Percentiles rank a stretch among this genome's conserved stretches.
phyloP scores from a whole-genome alignment of 1,140 invertebrate species.

The Drosophila busckii region DNA sequence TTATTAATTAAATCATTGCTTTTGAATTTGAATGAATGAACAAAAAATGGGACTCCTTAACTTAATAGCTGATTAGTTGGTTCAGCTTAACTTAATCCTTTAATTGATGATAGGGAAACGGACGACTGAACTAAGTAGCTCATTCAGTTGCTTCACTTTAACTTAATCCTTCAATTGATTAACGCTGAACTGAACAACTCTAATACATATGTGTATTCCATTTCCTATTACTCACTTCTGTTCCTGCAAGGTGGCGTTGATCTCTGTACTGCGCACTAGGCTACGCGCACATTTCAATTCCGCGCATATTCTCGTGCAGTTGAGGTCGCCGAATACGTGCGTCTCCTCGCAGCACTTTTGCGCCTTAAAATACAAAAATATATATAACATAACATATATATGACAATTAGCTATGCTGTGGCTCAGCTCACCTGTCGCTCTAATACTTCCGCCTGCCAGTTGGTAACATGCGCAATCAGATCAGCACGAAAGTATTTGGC shows the following conservation, averaged over 20 bases:
- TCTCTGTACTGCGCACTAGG: constrained; percentile 95
- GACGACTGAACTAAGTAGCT: too few relatives aligned
- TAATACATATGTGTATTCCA: too few relatives aligned
- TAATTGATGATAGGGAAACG: too few relatives aligned
- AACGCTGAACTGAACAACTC: too few relatives aligned
- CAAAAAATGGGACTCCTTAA: too few relatives aligned
- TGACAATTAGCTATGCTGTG: neutral
- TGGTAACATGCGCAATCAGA: constrained; percentile 93
- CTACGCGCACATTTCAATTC: constrained; percentile 96
- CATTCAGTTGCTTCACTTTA: too few relatives aligned
- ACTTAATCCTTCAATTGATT: too few relatives aligned
- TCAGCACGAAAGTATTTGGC: constrained; percentile 95
- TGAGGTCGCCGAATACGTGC: constrained; percentile 90
- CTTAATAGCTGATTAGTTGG: too few relatives aligned
- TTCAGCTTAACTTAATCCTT: too few relatives aligned
- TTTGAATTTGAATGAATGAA: too few relatives aligned
- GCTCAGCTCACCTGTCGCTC: constrained; percentile 90
- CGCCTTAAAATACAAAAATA: constrained; percentile 81
- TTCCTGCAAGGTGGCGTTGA: constrained; percentile 97
- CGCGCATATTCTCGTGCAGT: constrained; percentile 95
- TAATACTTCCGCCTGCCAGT: constrained; percentile 94
- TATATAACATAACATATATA: neutral
- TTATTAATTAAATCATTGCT: too few relatives aligned
- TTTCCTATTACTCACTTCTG: constrained; percentile 94
- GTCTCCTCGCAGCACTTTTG: constrained; percentile 91